phyloP scores from a whole-genome alignment of 2,888 invertebrate genomes.

The Drosophila falleni region DNA sequence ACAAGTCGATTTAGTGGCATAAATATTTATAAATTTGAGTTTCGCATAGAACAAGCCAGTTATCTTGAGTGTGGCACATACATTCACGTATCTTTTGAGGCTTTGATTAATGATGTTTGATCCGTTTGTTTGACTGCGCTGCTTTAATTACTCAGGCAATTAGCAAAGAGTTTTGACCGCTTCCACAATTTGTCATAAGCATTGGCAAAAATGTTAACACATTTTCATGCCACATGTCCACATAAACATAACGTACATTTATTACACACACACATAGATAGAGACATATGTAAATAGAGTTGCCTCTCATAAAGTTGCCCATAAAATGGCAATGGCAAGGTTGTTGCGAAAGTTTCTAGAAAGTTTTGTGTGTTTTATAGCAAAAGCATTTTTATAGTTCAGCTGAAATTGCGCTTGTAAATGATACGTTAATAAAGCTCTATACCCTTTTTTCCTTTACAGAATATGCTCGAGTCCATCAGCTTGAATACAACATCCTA shows the following conservation, averaged over 20 bases:
- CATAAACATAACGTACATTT: constrained; percentile 14
- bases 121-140: constrained; percentile 43
- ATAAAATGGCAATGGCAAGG: constrained; percentile 25
- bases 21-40: constrained; percentile 25
- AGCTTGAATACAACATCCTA: constrained; percentile 39
- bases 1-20: constrained; percentile 12
- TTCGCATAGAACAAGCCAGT: constrained; percentile 2
- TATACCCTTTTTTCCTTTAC: constrained; percentile 22
- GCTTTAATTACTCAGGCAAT: constrained; percentile 78
- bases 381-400: constrained; percentile 55
- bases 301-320: constrained; percentile 48
- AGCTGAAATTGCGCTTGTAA: constrained; percentile 55
- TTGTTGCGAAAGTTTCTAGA: constrained; percentile 61
- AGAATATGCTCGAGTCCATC: constrained; percentile 67
- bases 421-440: constrained; percentile 46
- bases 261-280: constrained; percentile 1
- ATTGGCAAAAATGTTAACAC: constrained; percentile 58
- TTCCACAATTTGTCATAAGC: constrained; percentile 64
- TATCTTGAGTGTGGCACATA: constrained; percentile 34
- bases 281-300: constrained; percentile 49
- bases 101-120: constrained; percentile 69
- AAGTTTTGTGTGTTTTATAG: constrained; percentile 47
- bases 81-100: constrained; percentile 45
- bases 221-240: constrained; percentile 47
- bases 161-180: constrained; percentile 61